Base-by-base conservation (phyloP, 2,888 invertebrate species). In the Blastobasis lacticolella region DNA sequence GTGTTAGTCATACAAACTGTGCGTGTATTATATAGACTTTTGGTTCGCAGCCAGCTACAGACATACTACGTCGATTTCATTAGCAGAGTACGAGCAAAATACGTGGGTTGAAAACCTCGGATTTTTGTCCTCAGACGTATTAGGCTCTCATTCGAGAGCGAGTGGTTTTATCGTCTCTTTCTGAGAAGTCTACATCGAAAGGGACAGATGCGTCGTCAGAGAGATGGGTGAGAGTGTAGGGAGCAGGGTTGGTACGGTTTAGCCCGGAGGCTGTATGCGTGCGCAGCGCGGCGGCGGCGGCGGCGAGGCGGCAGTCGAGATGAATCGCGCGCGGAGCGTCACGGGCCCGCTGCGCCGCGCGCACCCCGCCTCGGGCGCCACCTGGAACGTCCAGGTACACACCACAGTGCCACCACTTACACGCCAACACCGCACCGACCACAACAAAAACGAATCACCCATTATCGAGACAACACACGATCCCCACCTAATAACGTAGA, bases 351-450 rank as follows among this genome's bases (percentile, higher is more conserved):
- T 92, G 67, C 89, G 93, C 64, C 89, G 93, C 55, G 93, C 93
- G 58, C 92, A 93, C 87, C 93, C 93, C 58, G 93, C 93, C 62
- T 93, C 94, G 58, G 94, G 94, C 58, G 94, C 94, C 67, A 93
- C 94, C 81, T 94, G 94, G 94, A 94, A 94, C 75, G 94, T 94
- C 63, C 93, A 93, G 90, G 91, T 91, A 89, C 64, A 55, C 57
- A 51, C 49, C 46, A 48, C 36, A 38, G 10, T 37, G 48, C 38
- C 5, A 50, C 48, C 43, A 10, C 36, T 38, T 10, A 8, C 7
- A 23, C 23, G 23, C 23, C 23, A 23, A 36, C 9, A 48, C 45
- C 10, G 50, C 9, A 4, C 37, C 23, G 44, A 41, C 47, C 7
- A 37, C 40, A 37, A 37, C 47, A 43, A 10, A 41, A 10, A n/a